Evolutionary conservation across 2,797 vertebrate species (phyloP), one percentile per base, ranked within the genome.

Genomic region (Dermochelys coriacea): DNA sequence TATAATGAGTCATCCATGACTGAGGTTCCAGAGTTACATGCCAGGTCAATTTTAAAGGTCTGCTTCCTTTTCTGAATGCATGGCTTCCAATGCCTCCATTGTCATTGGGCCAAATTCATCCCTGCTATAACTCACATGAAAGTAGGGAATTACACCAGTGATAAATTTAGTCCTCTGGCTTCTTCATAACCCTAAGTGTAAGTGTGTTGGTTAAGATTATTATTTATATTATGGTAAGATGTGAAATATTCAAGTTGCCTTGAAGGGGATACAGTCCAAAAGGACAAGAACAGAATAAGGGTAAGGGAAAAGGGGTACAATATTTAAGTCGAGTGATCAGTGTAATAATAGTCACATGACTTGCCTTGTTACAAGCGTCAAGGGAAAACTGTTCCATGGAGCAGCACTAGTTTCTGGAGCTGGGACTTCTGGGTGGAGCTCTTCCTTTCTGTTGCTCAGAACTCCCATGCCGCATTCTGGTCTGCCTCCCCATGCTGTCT

Each of bases 11-110:
- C 61, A 82, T 78, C 71, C 54, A 85, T 52, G 55, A 84, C 87
- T 94, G 91, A 97, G 97, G 85, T 96, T 98, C 95, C 94, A 96
- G 81, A 87, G 64, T 93, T 96, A 96, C 90, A 96, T 96, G 91
- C 96, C 92, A 96, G 87, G 45, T 85, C 83, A 79, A 54, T 47
- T 95, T 93, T 96, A 93, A 96, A 94, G 91, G 88, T 52, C 78
- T 91, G 37, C 52, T 94, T 97, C 87, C 93, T 84, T 96, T 97
- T 97, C 64, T 93, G 85, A 87, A 51, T 95, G 87, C 91, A 86
- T 93, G 61, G 5, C 34, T 64, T n/a, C 61, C 16, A n/a, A n/a
- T 18, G 34, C 34, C 61, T 64, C 7, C 61, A 64, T n/a, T 64
- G 61, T 19, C 80, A 92, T 80, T 85, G 89, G 64, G 80, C 78